phyloP scores from a whole-genome alignment of 2,888 invertebrate species.

The Erebia palarica region DNA sequence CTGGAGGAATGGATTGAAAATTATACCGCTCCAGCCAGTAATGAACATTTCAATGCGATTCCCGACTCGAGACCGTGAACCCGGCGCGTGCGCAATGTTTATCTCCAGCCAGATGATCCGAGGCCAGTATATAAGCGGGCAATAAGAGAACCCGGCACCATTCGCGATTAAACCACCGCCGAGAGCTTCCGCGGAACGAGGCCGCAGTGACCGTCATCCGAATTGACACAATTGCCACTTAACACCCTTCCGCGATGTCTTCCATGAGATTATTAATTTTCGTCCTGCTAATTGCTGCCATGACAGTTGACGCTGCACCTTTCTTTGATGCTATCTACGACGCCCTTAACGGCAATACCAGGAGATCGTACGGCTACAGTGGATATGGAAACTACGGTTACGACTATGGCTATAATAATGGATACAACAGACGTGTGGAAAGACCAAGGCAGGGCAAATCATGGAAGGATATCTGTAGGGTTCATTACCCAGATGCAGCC shows the following conservation, averaged over 20 bases:
- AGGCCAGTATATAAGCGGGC: slow-evolving; percentile 79
- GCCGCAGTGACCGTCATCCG: slow-evolving; percentile 71
- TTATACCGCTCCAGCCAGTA: slow-evolving; percentile 39
- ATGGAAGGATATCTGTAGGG: slow-evolving; percentile 87
- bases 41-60: slow-evolving; percentile 49
- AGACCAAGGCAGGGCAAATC: slow-evolving; percentile 74
- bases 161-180: slow-evolving; percentile 74
- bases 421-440: slow-evolving; percentile 51
- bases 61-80: slow-evolving; percentile 79
- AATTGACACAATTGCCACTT: slow-evolving; percentile 71
- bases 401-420: slow-evolving; percentile 51
- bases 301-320: slow-evolving; percentile 60
- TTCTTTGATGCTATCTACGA: slow-evolving; percentile 78
- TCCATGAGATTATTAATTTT: slow-evolving; percentile 51
- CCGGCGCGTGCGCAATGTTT: slow-evolving; percentile 66
- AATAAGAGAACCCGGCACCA: slow-evolving; percentile 73
- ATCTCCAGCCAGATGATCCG: slow-evolving; percentile 74
- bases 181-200: slow-evolving; percentile 73
- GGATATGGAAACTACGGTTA: slow-evolving; percentile 59
- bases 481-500: slow-evolving; percentile 83
- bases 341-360: slow-evolving; percentile 67
- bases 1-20: slow-evolving; percentile 1
- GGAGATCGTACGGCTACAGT: slow-evolving; percentile 67
- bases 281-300: slow-evolving; percentile 52
- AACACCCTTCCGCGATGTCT: slow-evolving; percentile 74